Conservation (phyloP, 1,140 invertebrate genomes). For the Drosophila triauraria region DNA sequence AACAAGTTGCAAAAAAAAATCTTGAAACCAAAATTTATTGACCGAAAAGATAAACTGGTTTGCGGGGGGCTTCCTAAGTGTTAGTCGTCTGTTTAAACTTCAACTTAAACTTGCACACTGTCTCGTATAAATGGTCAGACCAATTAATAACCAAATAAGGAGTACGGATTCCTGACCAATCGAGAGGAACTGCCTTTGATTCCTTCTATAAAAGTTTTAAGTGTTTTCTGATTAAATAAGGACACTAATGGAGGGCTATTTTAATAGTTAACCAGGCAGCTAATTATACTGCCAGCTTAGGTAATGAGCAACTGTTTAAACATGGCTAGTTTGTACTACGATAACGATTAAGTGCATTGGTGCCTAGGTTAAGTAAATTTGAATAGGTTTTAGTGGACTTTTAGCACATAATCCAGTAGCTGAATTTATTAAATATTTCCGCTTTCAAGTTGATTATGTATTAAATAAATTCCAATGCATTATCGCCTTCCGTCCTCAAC, state of each 20-base stretch:
- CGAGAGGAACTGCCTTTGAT: not conserved
- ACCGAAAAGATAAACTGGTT: constrained; percentile 53
- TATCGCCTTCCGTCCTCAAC: constrained; percentile 22
- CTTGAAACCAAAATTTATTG: constrained; percentile 45
- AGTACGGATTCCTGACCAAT: not conserved
- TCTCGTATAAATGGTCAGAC: not conserved
- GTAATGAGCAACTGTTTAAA: constrained; percentile 23
- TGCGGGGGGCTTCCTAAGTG: constrained; percentile 37
- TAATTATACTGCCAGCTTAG: not conserved
- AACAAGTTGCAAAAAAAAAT: constrained; percentile 51
- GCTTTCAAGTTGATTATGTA: not conserved
- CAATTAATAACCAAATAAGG: constrained; percentile 12
- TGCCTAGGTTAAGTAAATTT: not conserved
- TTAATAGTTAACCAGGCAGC: not conserved
- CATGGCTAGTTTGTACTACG: not conserved
- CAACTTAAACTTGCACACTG: constrained; percentile 27
- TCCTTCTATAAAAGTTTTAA: not conserved
- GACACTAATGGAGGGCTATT: not conserved
- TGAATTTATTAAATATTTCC: not conserved
- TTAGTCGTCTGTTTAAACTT: constrained; percentile 23
- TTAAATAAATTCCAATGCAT: constrained; percentile 8
- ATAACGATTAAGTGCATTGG: not conserved
- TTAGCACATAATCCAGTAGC: not conserved
- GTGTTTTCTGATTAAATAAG: not conserved
- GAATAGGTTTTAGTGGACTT: not conserved